phyloP scores from a whole-genome alignment of 2,888 invertebrate species.

The Eupithecia dodoneata region DNA sequence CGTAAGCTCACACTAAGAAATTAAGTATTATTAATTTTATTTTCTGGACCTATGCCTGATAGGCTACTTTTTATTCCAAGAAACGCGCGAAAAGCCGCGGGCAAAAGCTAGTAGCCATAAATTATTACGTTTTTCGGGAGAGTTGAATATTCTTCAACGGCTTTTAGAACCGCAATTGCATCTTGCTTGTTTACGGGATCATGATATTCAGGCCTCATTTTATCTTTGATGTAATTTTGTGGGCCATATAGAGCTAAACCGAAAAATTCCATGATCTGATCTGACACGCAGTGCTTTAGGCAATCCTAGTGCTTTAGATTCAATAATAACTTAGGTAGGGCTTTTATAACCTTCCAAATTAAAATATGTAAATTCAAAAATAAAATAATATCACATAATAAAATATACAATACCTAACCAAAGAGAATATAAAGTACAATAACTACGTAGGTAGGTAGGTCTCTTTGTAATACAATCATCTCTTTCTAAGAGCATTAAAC shows the following conservation, averaged over 20 bases:
- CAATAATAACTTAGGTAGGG: too few species aligned
- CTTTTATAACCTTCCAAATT: too few species aligned
- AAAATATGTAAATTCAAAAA: too few species aligned
- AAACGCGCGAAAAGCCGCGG: neutral
- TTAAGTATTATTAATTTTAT: too few species aligned
- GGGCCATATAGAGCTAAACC: constrained; percentile 79
- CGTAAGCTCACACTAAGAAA: too few species aligned
- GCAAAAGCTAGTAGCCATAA: neutral
- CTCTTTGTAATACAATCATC: too few species aligned
- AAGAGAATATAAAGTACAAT: too few species aligned
- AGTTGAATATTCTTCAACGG: constrained; percentile 61
- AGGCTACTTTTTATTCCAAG: neutral
- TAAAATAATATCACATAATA: too few species aligned
- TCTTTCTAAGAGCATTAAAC: too few species aligned
- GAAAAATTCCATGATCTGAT: constrained; percentile 81
- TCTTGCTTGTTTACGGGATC: constrained; percentile 73
- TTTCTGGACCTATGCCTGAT: too few species aligned
- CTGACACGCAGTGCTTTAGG: neutral
- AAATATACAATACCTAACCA: too few species aligned
- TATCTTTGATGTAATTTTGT: constrained; percentile 78
- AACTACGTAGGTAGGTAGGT: too few species aligned
- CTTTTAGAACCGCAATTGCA: constrained; percentile 64
- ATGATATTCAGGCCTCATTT: constrained; percentile 71
- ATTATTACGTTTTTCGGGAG: constrained; percentile 57
- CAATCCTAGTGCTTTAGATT: neutral